A percentile compares a stretch with the other conserved stretches of the same genome.
phyloP scores from a whole-genome alignment of 1,140 invertebrate species.

The Eueides isabella region DNA sequence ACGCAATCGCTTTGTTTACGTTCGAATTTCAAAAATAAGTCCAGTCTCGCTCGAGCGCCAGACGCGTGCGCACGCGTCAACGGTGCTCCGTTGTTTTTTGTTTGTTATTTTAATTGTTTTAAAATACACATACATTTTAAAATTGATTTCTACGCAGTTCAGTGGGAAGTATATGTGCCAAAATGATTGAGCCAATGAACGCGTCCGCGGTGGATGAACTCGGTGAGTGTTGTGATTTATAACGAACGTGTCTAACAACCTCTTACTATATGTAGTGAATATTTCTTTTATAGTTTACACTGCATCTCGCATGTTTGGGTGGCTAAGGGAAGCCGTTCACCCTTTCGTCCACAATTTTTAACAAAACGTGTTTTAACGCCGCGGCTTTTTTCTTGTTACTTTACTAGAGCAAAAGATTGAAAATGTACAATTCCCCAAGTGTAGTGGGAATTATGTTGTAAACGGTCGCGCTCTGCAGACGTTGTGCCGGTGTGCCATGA shows the following conservation, averaged over 20 bases:
- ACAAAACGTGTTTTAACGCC: too few relatives aligned
- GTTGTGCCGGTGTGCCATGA: too few relatives aligned
- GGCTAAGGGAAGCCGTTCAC: too few relatives aligned
- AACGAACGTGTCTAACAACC: not conserved
- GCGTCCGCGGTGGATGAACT: slow-evolving; percentile 57
- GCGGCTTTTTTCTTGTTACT: too few relatives aligned
- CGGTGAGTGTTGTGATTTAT: slow-evolving; percentile 45
- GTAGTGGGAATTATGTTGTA: too few relatives aligned
- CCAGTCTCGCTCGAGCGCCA: slow-evolving; percentile 51
- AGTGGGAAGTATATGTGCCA: slow-evolving; percentile 35
- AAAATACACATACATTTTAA: slow-evolving; percentile 9
- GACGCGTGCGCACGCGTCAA: slow-evolving; percentile 44
- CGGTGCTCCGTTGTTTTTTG: slow-evolving; percentile 8
- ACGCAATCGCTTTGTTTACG: slow-evolving; percentile 62
- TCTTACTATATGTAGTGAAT: not conserved
- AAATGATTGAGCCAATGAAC: slow-evolving; percentile 55
- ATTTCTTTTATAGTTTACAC: not conserved
- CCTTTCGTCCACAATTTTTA: too few relatives aligned
- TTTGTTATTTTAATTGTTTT: slow-evolving; percentile 14
- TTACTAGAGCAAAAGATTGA: too few relatives aligned
- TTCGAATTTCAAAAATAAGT: slow-evolving; percentile 54
- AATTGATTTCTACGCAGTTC: slow-evolving; percentile 39
- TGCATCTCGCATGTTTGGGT: not conserved
- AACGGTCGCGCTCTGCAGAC: too few relatives aligned
- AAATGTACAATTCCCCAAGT: too few relatives aligned